Conservation (phyloP, 2,888 invertebrate genomes). For the Eupithecia centaureata region DNA sequence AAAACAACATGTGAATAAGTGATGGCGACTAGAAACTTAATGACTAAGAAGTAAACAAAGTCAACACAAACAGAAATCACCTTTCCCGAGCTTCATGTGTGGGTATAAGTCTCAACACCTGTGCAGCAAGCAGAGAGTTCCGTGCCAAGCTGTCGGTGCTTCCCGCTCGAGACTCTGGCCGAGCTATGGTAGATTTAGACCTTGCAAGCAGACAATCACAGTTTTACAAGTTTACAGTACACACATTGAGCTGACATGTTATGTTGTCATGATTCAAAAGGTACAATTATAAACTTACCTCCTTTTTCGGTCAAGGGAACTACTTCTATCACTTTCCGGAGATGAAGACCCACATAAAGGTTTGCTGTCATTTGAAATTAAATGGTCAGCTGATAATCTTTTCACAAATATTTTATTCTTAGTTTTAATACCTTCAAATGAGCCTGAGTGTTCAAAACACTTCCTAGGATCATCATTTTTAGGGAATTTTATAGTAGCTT, state of each 20-base stretch:
- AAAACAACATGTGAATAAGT: neutral
- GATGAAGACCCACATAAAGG: slow-evolving; percentile 75
- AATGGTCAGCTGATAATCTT: slow-evolving; percentile 78
- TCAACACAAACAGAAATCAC: slow-evolving; percentile 58
- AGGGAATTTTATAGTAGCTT: slow-evolving; percentile 74
- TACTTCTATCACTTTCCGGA: slow-evolving; percentile 79
- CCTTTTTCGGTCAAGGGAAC: slow-evolving; percentile 76
- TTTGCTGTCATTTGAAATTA: slow-evolving; percentile 74
- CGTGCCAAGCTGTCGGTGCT: slow-evolving; percentile 88
- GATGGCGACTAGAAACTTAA: neutral
- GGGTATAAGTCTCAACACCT: slow-evolving; percentile 91
- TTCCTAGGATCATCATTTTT: slow-evolving; percentile 70
- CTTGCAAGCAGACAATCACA: slow-evolving; percentile 55
- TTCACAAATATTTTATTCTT: slow-evolving; percentile 78
- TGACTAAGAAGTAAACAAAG: neutral
- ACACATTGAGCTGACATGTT: slow-evolving; percentile 18
- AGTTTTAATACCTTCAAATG: slow-evolving; percentile 77
- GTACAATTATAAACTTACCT: slow-evolving; percentile 57
- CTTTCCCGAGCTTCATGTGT: slow-evolving; percentile 92
- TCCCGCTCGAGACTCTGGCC: slow-evolving; percentile 74
- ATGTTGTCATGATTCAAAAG: neutral
- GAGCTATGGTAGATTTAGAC: slow-evolving; percentile 72
- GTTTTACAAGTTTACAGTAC: slow-evolving; percentile 30
- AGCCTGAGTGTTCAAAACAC: slow-evolving; percentile 76
- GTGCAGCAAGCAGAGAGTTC: slow-evolving; percentile 90